Base-by-base conservation (phyloP, 1,140 invertebrate genomes). In the Drosophila sechellia region DNA sequence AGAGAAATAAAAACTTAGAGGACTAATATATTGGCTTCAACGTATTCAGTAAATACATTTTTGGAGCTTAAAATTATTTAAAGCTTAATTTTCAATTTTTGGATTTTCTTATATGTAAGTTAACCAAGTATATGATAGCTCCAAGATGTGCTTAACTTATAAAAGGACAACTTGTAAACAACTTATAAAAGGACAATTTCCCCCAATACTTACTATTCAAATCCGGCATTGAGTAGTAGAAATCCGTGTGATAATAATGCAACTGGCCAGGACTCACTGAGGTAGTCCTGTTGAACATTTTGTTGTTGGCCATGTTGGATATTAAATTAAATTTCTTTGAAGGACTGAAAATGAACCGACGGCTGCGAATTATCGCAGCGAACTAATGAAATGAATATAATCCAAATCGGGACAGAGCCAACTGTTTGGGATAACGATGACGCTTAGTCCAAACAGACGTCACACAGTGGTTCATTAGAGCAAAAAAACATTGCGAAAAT, bases 191-290 rank as follows among this genome's bases (percentile, higher is more conserved):
- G 11, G 25, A 37, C 20, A 22, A 15, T 43, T 2, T 31, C 10
- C 3, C n/a, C 1, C 13, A 6, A 0, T 10, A 83, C 90, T 91
- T 77, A 91, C 90, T 91, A 34, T 76, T 49, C 39, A 91, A 59
- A 31, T 90, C 75, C n/a, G 90, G 79, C 90, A 91, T 90, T 10
- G 90, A 91, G 48, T 91, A 91, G 22, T 90, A 91, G 46, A 91
- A 87, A 70, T 91, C 90, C 58, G 90, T 90, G 56, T 91, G 90
- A 66, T 91, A 91, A 53, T 91, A 91, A 59, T 91, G 90, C 66
- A 87, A 45, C 65, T 87, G 84, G 17, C 72, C 65, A 0, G 79
- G 66, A 68, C 83, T 87, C 1, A 79, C 77, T 3, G 77, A 71
- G 1, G 71, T 73, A 15, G 43, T 53, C 17, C 76, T 59, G 15